These are phyloP conservation scores for Leptinotarsa tumamoca DNA, from an alignment of 2,888 invertebrate genomes.

Conservation along the genomic window DNA sequence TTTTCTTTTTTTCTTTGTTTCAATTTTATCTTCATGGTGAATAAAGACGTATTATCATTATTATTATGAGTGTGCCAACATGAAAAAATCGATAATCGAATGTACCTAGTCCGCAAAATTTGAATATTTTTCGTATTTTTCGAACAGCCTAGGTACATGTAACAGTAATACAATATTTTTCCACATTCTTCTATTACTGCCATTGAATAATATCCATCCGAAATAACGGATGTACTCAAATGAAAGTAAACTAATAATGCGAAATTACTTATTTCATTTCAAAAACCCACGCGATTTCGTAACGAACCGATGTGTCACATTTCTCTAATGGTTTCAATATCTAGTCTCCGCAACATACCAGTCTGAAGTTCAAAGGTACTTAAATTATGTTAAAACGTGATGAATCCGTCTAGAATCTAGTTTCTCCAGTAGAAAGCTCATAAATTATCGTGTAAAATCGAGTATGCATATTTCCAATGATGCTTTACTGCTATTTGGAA, in stretches of 20 bases:
- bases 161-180: too few relatives aligned
- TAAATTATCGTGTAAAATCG: slow-evolving; percentile 17
- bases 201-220: neutral
- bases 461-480: neutral
- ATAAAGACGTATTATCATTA: too few relatives aligned
- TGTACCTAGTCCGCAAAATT: too few relatives aligned
- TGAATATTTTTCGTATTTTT: too few relatives aligned
- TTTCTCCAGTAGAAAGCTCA: slow-evolving; percentile 28
- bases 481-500: slow-evolving; percentile 2
- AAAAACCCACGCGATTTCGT: slow-evolving; percentile 3
- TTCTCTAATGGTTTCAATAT: neutral
- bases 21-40: too few relatives aligned
- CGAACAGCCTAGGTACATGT: too few relatives aligned
- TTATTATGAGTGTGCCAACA: too few relatives aligned
- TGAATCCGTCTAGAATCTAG: slow-evolving; percentile 11
- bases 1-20: too few relatives aligned
- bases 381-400: slow-evolving; percentile 4
- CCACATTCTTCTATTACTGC: neutral
- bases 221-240: neutral
- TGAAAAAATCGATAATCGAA: too few relatives aligned
- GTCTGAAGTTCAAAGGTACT: slow-evolving; percentile 13
- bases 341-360: neutral
- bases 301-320: neutral
- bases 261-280: neutral
- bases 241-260: neutral